Percentiles rank a stretch among this genome's conserved stretches.
Conservation (phyloP, 2,888 invertebrate genomes). For the Drosophila maculinotata region DNA sequence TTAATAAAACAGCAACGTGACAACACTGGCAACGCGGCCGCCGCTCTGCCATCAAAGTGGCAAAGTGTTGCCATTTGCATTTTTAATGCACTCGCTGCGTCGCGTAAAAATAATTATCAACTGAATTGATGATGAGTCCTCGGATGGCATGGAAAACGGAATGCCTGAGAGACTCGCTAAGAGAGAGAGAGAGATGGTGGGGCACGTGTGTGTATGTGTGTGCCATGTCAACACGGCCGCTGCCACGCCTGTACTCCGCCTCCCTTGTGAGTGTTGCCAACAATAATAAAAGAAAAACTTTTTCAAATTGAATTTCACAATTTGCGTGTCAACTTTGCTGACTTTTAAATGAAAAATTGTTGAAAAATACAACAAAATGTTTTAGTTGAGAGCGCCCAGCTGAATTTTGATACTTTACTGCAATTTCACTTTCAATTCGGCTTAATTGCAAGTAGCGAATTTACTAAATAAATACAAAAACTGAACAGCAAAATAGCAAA, state of each 20-base stretch:
- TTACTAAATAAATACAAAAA: neutral
- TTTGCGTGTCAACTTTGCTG: slow-evolving; percentile 73
- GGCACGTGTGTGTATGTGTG: slow-evolving; percentile 21
- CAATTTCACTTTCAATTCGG: slow-evolving; percentile 64
- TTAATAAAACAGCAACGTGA: slow-evolving; percentile 82
- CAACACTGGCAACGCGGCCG: slow-evolving; percentile 63
- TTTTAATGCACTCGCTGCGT: slow-evolving; percentile 79
- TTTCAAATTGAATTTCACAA: slow-evolving; percentile 71
- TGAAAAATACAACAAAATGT: slow-evolving; percentile 15
- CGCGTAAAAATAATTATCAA: slow-evolving; percentile 82
- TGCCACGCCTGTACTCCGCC: slow-evolving; percentile 22
- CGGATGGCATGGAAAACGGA: slow-evolving; percentile 25
- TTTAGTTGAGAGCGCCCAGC: slow-evolving; percentile 22
- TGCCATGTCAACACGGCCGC: slow-evolving; percentile 57
- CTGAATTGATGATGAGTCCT: slow-evolving; percentile 76
- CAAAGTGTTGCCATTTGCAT: slow-evolving; percentile 83
- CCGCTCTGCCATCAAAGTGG: slow-evolving; percentile 76
- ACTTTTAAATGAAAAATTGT: slow-evolving; percentile 39
- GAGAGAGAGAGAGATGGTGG: slow-evolving; percentile 29
- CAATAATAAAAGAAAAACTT: slow-evolving; percentile 33
- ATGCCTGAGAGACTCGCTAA: slow-evolving; percentile 34
- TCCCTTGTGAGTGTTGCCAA: slow-evolving; percentile 19
- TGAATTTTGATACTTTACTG: slow-evolving; percentile 25
- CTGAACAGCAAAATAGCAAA: slow-evolving; percentile 25
- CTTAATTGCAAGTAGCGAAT: slow-evolving; percentile 56